phyloP scores from a whole-genome alignment of 2,797 vertebrate genomes.

The Anguilla pacifica region DNA sequence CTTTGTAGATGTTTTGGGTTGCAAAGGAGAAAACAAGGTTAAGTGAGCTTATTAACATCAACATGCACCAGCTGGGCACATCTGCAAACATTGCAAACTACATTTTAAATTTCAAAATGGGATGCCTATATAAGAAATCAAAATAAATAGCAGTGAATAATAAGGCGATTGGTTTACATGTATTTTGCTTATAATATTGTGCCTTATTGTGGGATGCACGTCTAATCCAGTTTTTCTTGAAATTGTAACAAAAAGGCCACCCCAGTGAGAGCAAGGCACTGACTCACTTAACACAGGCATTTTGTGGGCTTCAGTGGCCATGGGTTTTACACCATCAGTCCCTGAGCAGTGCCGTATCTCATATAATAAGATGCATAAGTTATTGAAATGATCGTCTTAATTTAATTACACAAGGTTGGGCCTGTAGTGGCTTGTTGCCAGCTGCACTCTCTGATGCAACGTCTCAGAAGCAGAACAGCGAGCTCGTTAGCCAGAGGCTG shows the following conservation, averaged over 20 bases:
- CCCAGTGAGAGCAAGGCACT: neutral
- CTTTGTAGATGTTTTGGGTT: too few species aligned
- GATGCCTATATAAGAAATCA: neutral
- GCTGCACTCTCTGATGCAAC: neutral
- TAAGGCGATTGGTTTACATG: neutral
- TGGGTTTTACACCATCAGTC: neutral
- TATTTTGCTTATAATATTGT: neutral
- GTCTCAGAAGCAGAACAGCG: neutral
- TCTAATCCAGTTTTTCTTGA: neutral
- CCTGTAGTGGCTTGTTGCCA: neutral
- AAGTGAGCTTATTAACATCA: too few species aligned
- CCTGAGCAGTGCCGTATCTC: neutral
- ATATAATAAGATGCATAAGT: neutral
- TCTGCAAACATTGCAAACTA: neutral
- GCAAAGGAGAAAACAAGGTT: too few species aligned
- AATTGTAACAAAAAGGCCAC: too few species aligned
- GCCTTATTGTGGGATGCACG: neutral
- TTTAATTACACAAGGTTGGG: neutral
- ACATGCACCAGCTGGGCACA: neutral
- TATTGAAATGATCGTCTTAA: neutral
- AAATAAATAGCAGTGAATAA: neutral
- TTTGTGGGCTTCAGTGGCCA: neutral
- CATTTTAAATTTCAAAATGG: neutral
- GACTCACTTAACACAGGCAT: neutral
- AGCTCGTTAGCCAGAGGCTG: neutral